A percentile compares a stretch with the other conserved stretches of the same genome.
These are phyloP conservation scores for Rhinolophus sinicus DNA, from an alignment of 2,113 vertebrate genomes.

Conservation along the genomic window DNA sequence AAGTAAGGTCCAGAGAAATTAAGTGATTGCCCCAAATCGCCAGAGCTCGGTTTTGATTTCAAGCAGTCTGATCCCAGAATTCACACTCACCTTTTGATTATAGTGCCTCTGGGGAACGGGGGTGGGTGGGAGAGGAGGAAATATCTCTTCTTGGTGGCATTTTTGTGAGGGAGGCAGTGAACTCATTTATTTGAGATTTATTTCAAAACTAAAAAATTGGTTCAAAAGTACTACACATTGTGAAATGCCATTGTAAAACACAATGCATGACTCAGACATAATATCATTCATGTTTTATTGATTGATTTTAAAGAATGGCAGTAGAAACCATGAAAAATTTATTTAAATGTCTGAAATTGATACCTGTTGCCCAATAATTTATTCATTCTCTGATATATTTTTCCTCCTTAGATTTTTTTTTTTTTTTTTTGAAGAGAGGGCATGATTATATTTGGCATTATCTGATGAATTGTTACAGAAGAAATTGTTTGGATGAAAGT, in stretches of 20 bases:
- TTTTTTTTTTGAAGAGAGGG: not conserved
- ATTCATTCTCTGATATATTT: not conserved
- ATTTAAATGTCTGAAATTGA: not conserved
- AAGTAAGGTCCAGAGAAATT: not conserved
- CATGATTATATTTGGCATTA: not conserved
- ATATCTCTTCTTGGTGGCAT: not conserved
- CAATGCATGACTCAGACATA: not conserved
- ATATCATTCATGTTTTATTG: not conserved
- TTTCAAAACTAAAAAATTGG: not conserved
- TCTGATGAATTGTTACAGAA: not conserved
- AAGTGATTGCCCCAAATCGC: not conserved
- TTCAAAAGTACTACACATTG: not conserved
- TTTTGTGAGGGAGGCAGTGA: not conserved
- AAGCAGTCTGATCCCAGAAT: not conserved
- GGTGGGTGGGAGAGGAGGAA: not conserved
- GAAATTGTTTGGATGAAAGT: slow-evolving; percentile 1
- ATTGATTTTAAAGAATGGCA: not conserved
- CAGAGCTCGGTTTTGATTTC: not conserved
- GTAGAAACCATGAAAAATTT: not conserved
- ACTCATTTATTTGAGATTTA: not conserved
- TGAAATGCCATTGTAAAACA: not conserved
- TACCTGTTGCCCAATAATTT: not conserved
- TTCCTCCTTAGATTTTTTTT: not conserved
- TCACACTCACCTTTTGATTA: no score
- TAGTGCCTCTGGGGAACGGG: not conserved